These are phyloP conservation scores for Drosophila colorata DNA, from an alignment of 2,888 invertebrate genomes.

Conservation along the genomic window DNA sequence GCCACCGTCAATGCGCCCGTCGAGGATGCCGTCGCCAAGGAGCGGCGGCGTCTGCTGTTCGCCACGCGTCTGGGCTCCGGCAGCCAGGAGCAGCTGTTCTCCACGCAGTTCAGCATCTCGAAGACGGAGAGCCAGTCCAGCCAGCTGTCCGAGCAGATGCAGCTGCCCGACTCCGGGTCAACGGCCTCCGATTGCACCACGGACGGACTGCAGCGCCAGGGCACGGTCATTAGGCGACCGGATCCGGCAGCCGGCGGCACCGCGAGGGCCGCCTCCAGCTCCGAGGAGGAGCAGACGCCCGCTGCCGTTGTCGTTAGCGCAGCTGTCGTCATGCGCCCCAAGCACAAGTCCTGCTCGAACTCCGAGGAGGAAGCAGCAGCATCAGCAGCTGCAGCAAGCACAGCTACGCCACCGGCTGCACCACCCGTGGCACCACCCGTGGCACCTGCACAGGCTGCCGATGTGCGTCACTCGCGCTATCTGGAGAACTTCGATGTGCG, in stretches of 20 bases:
- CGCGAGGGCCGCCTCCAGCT: conserved; percentile 68
- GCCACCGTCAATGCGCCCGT: conserved; percentile 75
- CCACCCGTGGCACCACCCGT: conserved; percentile 26
- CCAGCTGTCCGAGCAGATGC: conserved; percentile 87
- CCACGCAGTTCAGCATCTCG: conserved; percentile 88
- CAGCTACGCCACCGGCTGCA: conserved; percentile 12
- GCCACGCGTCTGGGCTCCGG: conserved; percentile 88
- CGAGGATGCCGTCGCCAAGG: conserved; percentile 79
- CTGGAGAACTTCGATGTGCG: conserved; percentile 85
- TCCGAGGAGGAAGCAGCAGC: conserved; percentile 82
- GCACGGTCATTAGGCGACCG: conserved; percentile 81
- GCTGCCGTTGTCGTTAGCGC: conserved; percentile 21
- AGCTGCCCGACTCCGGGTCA: conserved; percentile 72
- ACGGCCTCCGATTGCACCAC: conserved; percentile 56
- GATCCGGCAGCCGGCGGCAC: conserved; percentile 39
- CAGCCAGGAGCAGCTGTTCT: conserved; percentile 89
- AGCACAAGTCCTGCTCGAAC: conserved; percentile 81
- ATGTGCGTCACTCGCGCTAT: conserved; percentile 83
- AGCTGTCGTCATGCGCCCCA: conserved; percentile 79
- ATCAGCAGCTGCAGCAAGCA: conserved; percentile 19
- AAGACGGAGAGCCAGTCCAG: conserved; percentile 89
- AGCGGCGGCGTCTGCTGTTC: conserved; percentile 87
- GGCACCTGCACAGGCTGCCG: conserved; percentile 30
- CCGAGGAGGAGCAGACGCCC: conserved; percentile 79
- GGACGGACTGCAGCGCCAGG: conserved; percentile 80